Evolutionary conservation across 1,140 invertebrate genomes (phyloP), one percentile per base, ranked within the genome.

Genomic region (Drosophila sproati): DNA sequence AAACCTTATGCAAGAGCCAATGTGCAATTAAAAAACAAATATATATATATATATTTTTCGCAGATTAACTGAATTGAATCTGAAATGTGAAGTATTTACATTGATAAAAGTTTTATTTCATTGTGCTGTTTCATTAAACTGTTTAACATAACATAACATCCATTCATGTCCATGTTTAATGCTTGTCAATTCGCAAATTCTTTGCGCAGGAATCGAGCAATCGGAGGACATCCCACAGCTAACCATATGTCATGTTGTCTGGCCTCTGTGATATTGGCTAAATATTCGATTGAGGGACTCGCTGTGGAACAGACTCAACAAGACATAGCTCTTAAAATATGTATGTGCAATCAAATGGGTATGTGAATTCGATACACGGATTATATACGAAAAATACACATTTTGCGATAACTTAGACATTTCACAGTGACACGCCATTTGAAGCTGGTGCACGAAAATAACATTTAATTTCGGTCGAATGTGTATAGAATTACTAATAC

Each of bases 391-490:
- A 67, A 62, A 61, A 8, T 52, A 12, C 3, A 20, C 12, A 71
- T 43, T 47, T 67, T 34, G 12, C 37, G 4, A 45, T 32, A 45
- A 50, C 29, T 61, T 34, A 60, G 69, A 56, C 35, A 60, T 61
- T 69, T 73, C 64, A 73, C 64, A 73, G 56, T 61, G 35, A 73
- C 71, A 73, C 61, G 71, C 43, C 71, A 61, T 60, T 68, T 61
- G 56, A 12, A 68, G 20, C 34, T 39, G 31, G 8, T 52, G 29
- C 20, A 12, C 6, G 20, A 20, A 8, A 45, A 20, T 29, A 48
- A 50, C 47, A 41, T 43, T 43, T 48, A 39, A 60, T 73, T 73
- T 68, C 34, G 3, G 12, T 10, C 29, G 28, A 55, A 41, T 31
- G 47, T 61, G 29, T 60, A 60, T 73, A 47, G 32, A 73, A 67